Evolutionary conservation across 1,140 invertebrate genomes (phyloP), one percentile per base, ranked within the genome.

Genomic region (Delia radicum): DNA sequence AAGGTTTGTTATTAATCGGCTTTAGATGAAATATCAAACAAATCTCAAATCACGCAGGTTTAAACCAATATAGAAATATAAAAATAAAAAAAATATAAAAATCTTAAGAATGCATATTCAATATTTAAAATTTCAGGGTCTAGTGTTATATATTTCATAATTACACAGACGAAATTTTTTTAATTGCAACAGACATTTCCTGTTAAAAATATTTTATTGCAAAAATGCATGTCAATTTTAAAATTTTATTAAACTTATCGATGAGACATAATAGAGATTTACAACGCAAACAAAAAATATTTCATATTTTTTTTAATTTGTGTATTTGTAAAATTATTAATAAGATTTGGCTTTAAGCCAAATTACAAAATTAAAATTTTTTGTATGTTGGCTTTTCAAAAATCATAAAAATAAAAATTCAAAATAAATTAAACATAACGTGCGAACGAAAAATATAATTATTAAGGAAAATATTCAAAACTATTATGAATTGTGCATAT

Each of bases 201-300:
- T 42, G n/a, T 15, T 15, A 42, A 42, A n/a, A 42, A 42, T 42
- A 42, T 42, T 55, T 21, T 55, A 55, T 21, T 55, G 48, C 48
- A 55, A 24, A 21, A 55, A 55, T 55, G 48, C 48, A 24, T 55
- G 24, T 55, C 5, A 55, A 55, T 55, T 55, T n/a, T 24, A 21
- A 24, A 55, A 21, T 55, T 55, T 55, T 6, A 33, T 69, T 33
- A 33, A 26, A 69, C 65, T 33, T 33, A 69, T 69, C 65, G 65
- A 69, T 69, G 65, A 69, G 65, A 69, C 65, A 69, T 33, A 33
- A 69, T 69, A 69, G 65, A 69, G 31, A 37, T n/a, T 69, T 55
- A 55, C 48, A 18, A 33, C 27, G 37, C 29, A 69, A 18, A 33
- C 37, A 7, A 26, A 29, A 33, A 69, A 69, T 69, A 69, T 65